Base-by-base conservation (phyloP, 2,797 vertebrate species). In the Girardinus metallicus region DNA sequence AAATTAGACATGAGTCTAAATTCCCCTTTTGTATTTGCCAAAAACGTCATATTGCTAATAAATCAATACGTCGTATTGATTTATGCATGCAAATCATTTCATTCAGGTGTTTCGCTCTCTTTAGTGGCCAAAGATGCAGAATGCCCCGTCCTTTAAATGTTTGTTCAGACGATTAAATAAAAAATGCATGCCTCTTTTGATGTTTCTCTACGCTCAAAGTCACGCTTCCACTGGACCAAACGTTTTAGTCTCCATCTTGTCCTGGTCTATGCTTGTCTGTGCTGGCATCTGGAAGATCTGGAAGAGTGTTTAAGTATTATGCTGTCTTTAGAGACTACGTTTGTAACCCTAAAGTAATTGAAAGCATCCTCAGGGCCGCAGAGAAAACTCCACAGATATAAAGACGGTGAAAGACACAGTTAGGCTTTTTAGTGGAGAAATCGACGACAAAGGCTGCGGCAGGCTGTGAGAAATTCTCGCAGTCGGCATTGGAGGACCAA, bases 321-420 rank as follows among this genome's bases (percentile, higher is more conserved):
- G 55, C 75, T 80, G 53, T 75, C 83, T 47, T n/a, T 39, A 21
- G 18, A 53, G 64, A 68, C 2, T 2, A 18, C 13, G 26, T 53
- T 13, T 1, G n/a, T 70, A n/a, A 72, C 29, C 49, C 44, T 8
- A 72, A 47, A 74, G 31, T n/a, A 75, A 83, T 82, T 76, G 73
- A 73, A 82, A 41, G 13, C 16, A 10, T 6, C 62, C 75, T 73
- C 12, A 6, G 74, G 49, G 73, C 66, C 64, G 43, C n/a, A 46
- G 11, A 82, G 8, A 51, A 46, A 77, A 34, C 44, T 64, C 57
- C 75, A 26, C 29, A 64, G 49, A 83, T 55, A n/a, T 51, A 60
- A 43, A 78, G 3, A 60, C 15, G 46, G 26, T 68, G 0, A 9
- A 31, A 76, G 36, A 72, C 68, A 74, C 31, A 49, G 49, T 74